Evolutionary conservation across 1,140 invertebrate genomes (phyloP), one percentile per base, ranked within the genome.

Genomic region (Triops cancriformis): DNA sequence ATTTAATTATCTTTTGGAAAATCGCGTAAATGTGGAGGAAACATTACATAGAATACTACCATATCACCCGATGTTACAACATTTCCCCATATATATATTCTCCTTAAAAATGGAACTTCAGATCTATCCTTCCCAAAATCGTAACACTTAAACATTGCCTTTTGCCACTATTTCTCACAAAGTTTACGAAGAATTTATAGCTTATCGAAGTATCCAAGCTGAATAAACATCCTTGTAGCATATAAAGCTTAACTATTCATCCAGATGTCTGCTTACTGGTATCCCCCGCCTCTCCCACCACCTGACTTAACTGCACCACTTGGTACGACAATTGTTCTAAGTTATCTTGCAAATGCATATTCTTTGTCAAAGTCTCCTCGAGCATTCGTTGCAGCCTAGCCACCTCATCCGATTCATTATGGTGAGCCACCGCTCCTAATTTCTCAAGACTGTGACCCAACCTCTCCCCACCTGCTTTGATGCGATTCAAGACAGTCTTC

Each of bases 321-420:
- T 64, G 51, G 51, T 23, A 23, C 6, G 51, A 64, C 51, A 64
- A 64, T 23, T 64, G 51, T 64, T 64, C 51, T 18, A 64, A 23
- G 23, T 64, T 64, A 6, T 64, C 72, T 80, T 89, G 87, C 45
- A 89, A 81, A 82, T 87, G 86, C 86, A 89, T 88, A 82, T 89
- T 89, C 80, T 89, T 89, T 9, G 86, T 88, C 1, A 89, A 83
- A 9, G 87, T 89, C 81, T 89, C 88, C 81, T 89, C 88, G 28
- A 89, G 80, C 83, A 88, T 84, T 72, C 82, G 79, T 73, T 84
- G 83, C 77, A 85, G 79, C 73, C 82, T 79, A n/a, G 81, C 80
- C 14, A 73, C 45, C 26, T 42, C 72, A 74, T 73, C 72, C 11
- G 76, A 31, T 18, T 73, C 73, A 31, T 37, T 45, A 45, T 73